Base-by-base conservation (phyloP, 2,888 invertebrate genomes). In the Zygaena filipendulae region DNA sequence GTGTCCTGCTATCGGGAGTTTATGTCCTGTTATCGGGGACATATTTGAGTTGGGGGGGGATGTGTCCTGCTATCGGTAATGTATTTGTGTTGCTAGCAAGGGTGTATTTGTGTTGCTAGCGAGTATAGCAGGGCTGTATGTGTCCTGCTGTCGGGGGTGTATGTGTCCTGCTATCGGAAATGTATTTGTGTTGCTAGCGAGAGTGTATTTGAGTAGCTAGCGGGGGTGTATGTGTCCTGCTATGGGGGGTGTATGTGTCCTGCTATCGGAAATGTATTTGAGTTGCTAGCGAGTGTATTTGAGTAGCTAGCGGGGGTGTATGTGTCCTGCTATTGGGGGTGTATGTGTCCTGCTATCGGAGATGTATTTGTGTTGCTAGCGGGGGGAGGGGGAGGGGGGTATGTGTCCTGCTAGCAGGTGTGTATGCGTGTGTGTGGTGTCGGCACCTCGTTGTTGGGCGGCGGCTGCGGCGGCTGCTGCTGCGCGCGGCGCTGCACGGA, bases 401-500 rank as follows among this genome's bases (percentile, higher is more conserved):
- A n/a, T 27, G 18, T 5, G 11, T 4, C n/a, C 10, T 11, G 4
- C 12, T 27, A 14, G n/a, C n/a, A n/a, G n/a, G 14, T 20, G 22
- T 10, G 18, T 11, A 14, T 18, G 19, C 9, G 13, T 12, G 16
- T 7, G 29, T 21, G 14, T 13, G 13, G 11, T 16, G 16, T 16
- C 7, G n/a, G 13, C 29, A 70, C 72, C 69, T 71, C 72, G 59
- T 69, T 70, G 59, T 64, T 69, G 47, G 69, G 61, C 52, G 70
- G 68, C 49, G 66, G 66, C 57, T 67, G 70, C 49, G 59, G 56
- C 45, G 67, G 64, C 55, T 57, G 67, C 55, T 57, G 60, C 53
- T 54, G 54, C 41, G 66, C 62, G 57, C 74, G 69, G 39, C 72
- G 70, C 64, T 68, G 69, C 58, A 64, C 67, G 49, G 67, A 63